A percentile compares a stretch with the other conserved stretches of the same genome.
Conservation (phyloP, 2,113 vertebrate species). For the Passer domesticus region DNA sequence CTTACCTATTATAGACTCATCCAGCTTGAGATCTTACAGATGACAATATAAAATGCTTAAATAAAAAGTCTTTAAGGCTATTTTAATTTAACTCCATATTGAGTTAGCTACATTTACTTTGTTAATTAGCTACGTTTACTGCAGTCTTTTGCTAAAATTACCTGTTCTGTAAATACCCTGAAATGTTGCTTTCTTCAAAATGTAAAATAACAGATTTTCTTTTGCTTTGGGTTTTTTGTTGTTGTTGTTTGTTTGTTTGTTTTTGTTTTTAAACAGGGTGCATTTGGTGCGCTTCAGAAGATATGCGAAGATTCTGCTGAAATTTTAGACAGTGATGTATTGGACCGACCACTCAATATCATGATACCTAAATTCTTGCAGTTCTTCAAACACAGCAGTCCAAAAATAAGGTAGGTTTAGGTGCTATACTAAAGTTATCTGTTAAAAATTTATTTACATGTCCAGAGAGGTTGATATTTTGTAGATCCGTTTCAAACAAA, state of each 20-base stretch:
- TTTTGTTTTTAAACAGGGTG: conserved; percentile 78
- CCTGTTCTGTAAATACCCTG: neutral
- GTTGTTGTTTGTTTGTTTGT: neutral
- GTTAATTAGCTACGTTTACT: neutral
- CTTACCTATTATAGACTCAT: neutral
- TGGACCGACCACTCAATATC: conserved; percentile 94
- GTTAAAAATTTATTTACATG: neutral
- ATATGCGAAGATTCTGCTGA: conserved; percentile 98
- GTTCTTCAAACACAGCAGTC: conserved; percentile 96
- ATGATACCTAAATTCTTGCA: conserved; percentile 98
- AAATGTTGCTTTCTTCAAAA: neutral
- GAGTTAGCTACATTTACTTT: neutral
- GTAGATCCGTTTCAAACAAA: neutral
- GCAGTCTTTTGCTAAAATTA: neutral
- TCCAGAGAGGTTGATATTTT: neutral
- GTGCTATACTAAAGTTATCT: neutral
- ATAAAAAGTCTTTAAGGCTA: neutral
- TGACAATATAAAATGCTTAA: neutral
- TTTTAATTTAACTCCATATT: neutral
- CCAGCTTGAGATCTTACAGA: neutral
- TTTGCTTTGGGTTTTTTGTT: neutral
- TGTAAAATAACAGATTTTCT: neutral
- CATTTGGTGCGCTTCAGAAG: conserved; percentile 96
- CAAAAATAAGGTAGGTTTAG: conserved; percentile 88
- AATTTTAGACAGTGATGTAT: conserved; percentile 94